These are phyloP conservation scores for Benthochromis sp. DNA, from an alignment of 2,113 vertebrate species.

Conservation along the genomic window DNA sequence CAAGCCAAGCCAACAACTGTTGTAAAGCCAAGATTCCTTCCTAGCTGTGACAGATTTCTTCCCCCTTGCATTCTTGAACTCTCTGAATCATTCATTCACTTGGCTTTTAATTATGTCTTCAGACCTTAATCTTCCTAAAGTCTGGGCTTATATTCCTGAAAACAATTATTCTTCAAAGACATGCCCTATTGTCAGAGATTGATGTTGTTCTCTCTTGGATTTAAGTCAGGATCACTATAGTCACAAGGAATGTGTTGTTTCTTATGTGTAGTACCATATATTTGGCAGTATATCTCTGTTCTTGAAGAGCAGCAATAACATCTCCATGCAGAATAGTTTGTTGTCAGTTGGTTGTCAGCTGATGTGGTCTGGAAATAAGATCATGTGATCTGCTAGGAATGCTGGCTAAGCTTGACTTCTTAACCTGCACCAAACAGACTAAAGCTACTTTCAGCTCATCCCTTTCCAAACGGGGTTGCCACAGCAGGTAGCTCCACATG, in stretches of 20 bases:
- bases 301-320: background rate
- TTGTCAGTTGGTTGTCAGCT: background rate
- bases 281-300: background rate
- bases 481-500: background rate
- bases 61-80: background rate
- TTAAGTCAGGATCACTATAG: background rate
- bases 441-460: background rate
- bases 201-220: background rate
- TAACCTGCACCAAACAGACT: background rate
- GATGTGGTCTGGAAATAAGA: background rate
- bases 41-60: background rate
- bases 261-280: background rate
- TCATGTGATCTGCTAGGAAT: background rate
- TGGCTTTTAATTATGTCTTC: conserved; percentile 13
- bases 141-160: conserved; percentile 2
- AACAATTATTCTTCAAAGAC: conserved; percentile 30
- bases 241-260: background rate
- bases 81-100: conserved; percentile 13
- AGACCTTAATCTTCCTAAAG: background rate
- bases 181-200: background rate
- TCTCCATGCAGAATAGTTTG: background rate
- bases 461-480: background rate
- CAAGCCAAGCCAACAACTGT: background rate
- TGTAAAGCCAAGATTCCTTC: background rate
- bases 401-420: background rate